Conservation (phyloP, 2,113 vertebrate genomes). For the Eubucco bourcierii region DNA sequence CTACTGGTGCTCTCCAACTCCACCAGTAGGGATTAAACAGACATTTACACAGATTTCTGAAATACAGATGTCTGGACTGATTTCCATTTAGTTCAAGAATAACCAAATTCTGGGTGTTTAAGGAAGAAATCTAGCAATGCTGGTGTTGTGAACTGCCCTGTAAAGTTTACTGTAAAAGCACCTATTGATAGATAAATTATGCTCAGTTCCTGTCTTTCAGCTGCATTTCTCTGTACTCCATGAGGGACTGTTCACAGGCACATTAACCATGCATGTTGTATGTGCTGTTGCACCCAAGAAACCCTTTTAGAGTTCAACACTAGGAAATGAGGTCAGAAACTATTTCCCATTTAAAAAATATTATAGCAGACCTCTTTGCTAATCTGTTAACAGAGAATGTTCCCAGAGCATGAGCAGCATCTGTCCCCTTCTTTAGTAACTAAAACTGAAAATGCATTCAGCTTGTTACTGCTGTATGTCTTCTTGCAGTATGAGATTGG, state of each 20-base stretch:
- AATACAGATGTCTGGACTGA: neutral
- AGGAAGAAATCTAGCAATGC: neutral
- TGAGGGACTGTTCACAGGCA: neutral
- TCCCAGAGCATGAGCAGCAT: neutral
- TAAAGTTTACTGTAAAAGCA: neutral
- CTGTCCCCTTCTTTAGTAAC: neutral
- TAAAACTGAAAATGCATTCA: neutral
- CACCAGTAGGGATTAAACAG: neutral
- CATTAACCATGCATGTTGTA: neutral
- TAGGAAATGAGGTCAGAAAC: too few species aligned
- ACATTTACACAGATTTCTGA: neutral
- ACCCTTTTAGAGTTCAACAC: too few species aligned
- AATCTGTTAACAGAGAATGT: neutral
- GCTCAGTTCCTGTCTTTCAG: neutral
- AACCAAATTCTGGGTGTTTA: neutral
- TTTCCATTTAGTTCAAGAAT: neutral
- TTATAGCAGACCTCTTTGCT: neutral
- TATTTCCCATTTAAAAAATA: neutral
- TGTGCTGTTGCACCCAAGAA: neutral
- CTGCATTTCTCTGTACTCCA: too few species aligned
- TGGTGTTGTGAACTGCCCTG: neutral
- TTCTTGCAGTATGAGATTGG: neutral
- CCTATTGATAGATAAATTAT: neutral
- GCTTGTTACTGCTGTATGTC: neutral
- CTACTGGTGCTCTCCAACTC: neutral